These are phyloP conservation scores for Alouatta caraya DNA, from an alignment of 2,797 vertebrate genomes.

Conservation along the genomic window DNA sequence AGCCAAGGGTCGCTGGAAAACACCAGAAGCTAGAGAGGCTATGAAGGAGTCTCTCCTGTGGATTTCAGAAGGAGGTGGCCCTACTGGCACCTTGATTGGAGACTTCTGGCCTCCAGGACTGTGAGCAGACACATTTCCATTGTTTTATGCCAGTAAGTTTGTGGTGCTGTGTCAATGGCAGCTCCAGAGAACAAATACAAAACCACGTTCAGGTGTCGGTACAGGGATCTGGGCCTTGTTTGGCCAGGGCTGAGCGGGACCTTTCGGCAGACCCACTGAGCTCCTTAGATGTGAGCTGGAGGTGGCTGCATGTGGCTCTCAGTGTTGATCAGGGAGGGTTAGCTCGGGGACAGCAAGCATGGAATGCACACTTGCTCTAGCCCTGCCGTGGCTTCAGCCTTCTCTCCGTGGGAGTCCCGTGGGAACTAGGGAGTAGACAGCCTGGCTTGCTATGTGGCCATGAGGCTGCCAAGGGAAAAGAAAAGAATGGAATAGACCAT, in stretches of 20 bases:
- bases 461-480: not conserved
- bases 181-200: not conserved
- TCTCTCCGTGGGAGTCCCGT: not conserved
- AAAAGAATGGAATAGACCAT: not conserved
- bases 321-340: not conserved
- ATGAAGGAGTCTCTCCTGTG: not conserved
- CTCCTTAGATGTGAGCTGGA: not conserved
- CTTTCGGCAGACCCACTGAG: not conserved
- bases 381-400: constrained; percentile 20
- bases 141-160: not conserved
- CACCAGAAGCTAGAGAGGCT: not conserved
- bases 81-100: not conserved
- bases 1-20: not conserved
- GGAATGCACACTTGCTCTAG: not conserved
- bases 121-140: not conserved
- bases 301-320: not conserved
- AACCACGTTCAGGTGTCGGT: not conserved
- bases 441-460: not conserved
- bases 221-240: not conserved
- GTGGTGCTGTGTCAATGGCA: not conserved
- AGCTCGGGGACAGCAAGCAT: not conserved
- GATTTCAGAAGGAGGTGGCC: not conserved
- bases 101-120: not conserved
- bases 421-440: not conserved
- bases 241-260: not conserved